A percentile compares a stretch with the other conserved stretches of the same genome.
Conservation (phyloP, 2,113 vertebrate species). For the Charina bottae region DNA sequence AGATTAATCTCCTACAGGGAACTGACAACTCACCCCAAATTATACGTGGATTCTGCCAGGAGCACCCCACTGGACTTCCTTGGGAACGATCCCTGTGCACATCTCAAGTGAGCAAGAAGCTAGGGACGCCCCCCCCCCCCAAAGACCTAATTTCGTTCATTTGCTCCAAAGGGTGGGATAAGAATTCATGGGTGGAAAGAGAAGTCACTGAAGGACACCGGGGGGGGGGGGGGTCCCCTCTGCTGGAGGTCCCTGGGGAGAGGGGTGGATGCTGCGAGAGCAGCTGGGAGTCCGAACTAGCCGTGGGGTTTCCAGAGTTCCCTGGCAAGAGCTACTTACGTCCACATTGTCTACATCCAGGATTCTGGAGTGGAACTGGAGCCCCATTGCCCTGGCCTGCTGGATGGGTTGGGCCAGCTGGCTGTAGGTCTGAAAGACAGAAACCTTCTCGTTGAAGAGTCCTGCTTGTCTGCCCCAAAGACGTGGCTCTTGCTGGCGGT, state of each 20-base stretch:
- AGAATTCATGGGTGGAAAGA: background rate
- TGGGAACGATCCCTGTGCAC: too few relatives aligned
- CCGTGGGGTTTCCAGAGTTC: background rate
- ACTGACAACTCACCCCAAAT: too few relatives aligned
- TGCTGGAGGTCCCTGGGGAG: background rate
- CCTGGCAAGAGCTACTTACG: conserved; percentile 76
- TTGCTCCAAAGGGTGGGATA: background rate
- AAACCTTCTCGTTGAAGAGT: background rate
- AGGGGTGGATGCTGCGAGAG: background rate
- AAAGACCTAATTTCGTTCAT: background rate
- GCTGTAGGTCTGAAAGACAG: conserved; percentile 86
- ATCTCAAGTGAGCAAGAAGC: background rate
- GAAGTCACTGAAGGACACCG: background rate
- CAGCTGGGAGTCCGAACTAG: background rate
- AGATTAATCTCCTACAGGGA: too few relatives aligned
- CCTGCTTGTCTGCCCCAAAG: background rate
- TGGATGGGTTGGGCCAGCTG: conserved; percentile 94
- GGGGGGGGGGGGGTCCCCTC: background rate
- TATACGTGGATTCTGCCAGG: too few relatives aligned
- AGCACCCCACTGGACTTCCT: too few relatives aligned
- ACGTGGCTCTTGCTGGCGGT: too few relatives aligned
- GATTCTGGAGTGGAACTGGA: conserved; percentile 91
- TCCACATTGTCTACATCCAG: conserved; percentile 94
- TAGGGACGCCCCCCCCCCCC: too few relatives aligned
- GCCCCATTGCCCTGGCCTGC: conserved; percentile 88